Evolutionary conservation across 1,140 invertebrate species (phyloP).

Genomic region (Trypoxylus dichotomus): DNA sequence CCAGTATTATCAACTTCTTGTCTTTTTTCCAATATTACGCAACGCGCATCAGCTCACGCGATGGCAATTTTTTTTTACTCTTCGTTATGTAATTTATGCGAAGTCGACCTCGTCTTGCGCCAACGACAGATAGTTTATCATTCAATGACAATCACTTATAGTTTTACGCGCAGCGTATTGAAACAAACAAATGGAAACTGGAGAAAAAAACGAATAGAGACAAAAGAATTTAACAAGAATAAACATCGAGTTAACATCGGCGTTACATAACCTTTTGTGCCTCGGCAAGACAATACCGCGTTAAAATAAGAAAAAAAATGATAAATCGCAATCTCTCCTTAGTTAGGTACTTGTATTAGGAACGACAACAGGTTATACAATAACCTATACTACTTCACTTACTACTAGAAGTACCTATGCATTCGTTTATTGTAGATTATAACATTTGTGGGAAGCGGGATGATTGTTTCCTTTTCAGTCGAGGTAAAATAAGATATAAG

Average conservation of each 20-base stretch:
- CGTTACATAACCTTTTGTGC: conserved; percentile 13
- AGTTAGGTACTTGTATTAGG: background rate
- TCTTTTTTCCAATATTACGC: background rate
- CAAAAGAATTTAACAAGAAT: conserved; percentile 9
- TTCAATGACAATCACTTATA: conserved; percentile 8
- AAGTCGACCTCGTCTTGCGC: background rate
- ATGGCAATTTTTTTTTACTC: background rate
- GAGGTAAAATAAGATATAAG: too few species aligned
- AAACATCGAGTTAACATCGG: conserved; percentile 2
- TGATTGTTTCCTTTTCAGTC: too few species aligned
- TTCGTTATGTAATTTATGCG: background rate
- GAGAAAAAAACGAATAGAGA: background rate
- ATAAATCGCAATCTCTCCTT: background rate
- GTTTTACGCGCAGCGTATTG: background rate
- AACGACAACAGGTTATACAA: background rate
- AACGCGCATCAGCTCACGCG: background rate
- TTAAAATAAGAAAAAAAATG: background rate
- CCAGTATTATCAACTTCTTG: background rate
- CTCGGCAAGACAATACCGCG: background rate
- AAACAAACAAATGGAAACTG: background rate
- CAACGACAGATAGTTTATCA: conserved; percentile 14
- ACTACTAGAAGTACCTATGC: too few species aligned
- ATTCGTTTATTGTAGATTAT: too few species aligned
- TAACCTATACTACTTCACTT: background rate
- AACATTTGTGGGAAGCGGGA: too few species aligned